A percentile compares a stretch with the other conserved stretches of the same genome.
phyloP scores from a whole-genome alignment of 2,113 vertebrate species.

The Macaca fascicularis region T2T-MFA8v1.1 NC_088378.1:136282001-136282500 shows the following conservation, averaged over 20 bases:
- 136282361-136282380: neutral
- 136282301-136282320: neutral
- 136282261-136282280: rapidly evolving
- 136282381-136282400: no score
- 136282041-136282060: neutral
- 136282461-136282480: no score
- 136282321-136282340: rapidly evolving
- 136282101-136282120: neutral
- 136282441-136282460: no score
- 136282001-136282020: neutral
- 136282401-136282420: no score
- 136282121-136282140: neutral
- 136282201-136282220: neutral
- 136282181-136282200: neutral
- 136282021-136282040: neutral
- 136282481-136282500: no score
- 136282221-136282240: neutral
- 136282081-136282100: neutral
- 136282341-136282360: neutral
- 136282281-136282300: neutral
- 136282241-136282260: neutral
- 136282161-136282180: neutral
- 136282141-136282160: neutral
- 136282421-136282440: no score
- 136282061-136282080: neutral